These are phyloP conservation scores for Acronicta leporina DNA, from an alignment of 2,888 invertebrate species.

Conservation along the genomic window DNA sequence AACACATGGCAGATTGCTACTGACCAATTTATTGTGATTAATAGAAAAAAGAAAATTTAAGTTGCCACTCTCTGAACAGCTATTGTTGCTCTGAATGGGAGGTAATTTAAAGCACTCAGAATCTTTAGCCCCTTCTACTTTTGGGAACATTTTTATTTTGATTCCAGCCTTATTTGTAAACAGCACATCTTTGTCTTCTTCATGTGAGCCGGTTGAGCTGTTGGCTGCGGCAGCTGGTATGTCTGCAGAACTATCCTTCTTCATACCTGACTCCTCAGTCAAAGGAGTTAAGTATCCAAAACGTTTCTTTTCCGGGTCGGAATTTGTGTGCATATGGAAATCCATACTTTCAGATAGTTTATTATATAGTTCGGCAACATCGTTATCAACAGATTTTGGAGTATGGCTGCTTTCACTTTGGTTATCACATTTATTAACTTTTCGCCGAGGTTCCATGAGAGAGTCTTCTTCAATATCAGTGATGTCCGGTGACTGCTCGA, in stretches of 20 bases:
- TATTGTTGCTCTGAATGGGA: slow-evolving; percentile 67
- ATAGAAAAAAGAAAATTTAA: slow-evolving; percentile 72
- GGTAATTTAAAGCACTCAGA: slow-evolving; percentile 71
- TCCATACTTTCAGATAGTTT: slow-evolving; percentile 70
- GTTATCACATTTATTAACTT: slow-evolving; percentile 43
- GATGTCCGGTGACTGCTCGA: slow-evolving; percentile 65
- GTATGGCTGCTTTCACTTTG: slow-evolving; percentile 65
- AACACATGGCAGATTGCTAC: slow-evolving; percentile 56
- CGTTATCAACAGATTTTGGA: slow-evolving; percentile 72
- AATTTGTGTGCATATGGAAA: slow-evolving; percentile 49
- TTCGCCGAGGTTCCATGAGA: slow-evolving; percentile 63
- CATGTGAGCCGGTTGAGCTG: slow-evolving; percentile 33
- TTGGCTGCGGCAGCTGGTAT: slow-evolving; percentile 55
- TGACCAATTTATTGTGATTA: slow-evolving; percentile 51
- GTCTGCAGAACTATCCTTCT: slow-evolving; percentile 69
- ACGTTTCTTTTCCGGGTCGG: slow-evolving; percentile 59
- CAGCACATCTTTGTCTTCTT: slow-evolving; percentile 63
- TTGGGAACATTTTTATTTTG: slow-evolving; percentile 67
- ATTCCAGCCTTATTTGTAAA: slow-evolving; percentile 67
- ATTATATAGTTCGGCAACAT: slow-evolving; percentile 76
- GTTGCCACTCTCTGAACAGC: slow-evolving; percentile 68
- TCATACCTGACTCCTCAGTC: slow-evolving; percentile 77
- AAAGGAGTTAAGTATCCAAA: slow-evolving; percentile 75
- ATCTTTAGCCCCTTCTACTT: slow-evolving; percentile 50
- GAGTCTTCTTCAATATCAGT: slow-evolving; percentile 77